phyloP scores from a whole-genome alignment of 1,140 invertebrate species.

The Adoxophyes honmai region DNA sequence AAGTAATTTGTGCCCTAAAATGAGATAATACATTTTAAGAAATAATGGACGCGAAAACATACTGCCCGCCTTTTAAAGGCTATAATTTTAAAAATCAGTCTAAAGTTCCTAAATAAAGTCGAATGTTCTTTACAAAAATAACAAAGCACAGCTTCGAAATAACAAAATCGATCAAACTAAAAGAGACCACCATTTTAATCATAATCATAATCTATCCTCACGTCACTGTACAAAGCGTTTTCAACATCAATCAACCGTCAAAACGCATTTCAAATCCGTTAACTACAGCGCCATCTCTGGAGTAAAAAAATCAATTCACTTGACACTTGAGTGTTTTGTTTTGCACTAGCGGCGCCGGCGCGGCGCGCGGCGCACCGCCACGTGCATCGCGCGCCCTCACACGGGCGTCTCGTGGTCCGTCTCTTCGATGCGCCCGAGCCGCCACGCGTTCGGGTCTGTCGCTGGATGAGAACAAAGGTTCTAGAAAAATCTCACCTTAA shows the following conservation, averaged over 20 bases:
- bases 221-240: conserved; percentile 3
- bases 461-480: conserved; percentile 59
- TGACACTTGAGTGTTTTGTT: neutral
- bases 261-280: no score
- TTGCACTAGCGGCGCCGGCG: conserved; percentile 25
- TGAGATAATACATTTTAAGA: conserved; percentile 2
- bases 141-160: neutral
- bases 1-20: neutral
- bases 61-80: conserved; percentile 1
- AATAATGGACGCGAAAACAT: conserved; percentile 7
- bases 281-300: no score
- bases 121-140: neutral
- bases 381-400: conserved; percentile 76
- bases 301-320: no score
- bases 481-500: neutral
- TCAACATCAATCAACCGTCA: neutral
- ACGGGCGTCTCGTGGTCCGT: conserved; percentile 89
- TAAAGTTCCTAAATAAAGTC: neutral
- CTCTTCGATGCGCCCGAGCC: conserved; percentile 88
- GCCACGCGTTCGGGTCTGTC: conserved; percentile 87
- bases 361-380: conserved; percentile 27
- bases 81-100: conserved; percentile 2
- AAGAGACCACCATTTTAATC: neutral
- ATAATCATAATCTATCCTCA: neutral
- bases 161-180: neutral